Percentiles rank a stretch among this genome's conserved stretches.
phyloP scores from a whole-genome alignment of 53 echinoderm and acorn worm species.

The Luidia sarsii region DNA sequence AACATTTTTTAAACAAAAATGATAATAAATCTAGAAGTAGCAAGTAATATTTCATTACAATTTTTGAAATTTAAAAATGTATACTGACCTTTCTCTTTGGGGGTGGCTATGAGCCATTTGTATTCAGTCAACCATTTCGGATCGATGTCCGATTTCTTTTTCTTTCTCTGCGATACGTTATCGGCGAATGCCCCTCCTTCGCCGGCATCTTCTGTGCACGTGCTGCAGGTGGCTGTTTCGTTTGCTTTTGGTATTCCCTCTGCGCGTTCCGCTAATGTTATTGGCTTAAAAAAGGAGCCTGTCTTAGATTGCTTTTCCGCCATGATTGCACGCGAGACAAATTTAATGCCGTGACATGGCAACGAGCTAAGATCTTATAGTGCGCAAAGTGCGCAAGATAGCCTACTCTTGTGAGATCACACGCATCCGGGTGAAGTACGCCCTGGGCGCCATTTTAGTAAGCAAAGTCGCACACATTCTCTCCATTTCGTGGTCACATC shows the following conservation, averaged over 20 bases:
- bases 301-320: not conserved
- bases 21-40: no score
- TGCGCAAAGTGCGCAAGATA: no score
- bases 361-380: no score
- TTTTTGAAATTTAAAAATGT: no score
- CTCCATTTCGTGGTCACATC: no score
- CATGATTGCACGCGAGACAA: not conserved
- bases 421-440: no score
- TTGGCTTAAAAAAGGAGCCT: not conserved
- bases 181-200: not conserved
- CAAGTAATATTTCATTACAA: no score
- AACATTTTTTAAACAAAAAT: no score
- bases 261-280: not conserved
- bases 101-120: not conserved
- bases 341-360: no score
- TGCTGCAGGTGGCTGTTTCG: not conserved
- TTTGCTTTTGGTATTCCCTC: not conserved
- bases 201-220: not conserved
- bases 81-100: not conserved
- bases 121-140: constrained; percentile 1
- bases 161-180: not conserved
- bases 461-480: no score
- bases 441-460: no score
- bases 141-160: not conserved
- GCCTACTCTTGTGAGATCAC: no score